phyloP scores from a whole-genome alignment of 2,113 vertebrate species.

The Petaurus breviceps region DNA sequence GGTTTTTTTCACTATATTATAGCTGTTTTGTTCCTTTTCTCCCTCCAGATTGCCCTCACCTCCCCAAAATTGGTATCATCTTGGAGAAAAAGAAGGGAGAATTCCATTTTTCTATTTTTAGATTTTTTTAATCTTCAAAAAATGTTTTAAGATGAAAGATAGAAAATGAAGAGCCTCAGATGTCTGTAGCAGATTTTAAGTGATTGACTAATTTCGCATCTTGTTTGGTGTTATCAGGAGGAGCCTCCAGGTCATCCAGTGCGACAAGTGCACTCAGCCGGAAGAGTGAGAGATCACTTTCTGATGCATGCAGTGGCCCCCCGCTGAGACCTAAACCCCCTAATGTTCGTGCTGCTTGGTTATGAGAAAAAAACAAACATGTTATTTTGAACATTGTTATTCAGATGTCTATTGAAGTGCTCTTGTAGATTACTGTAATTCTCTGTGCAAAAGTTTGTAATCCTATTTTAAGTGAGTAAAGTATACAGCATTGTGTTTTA shows the following conservation, averaged over 20 bases:
- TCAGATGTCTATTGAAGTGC: constrained; percentile 69
- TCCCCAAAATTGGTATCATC: not conserved
- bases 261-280: constrained; percentile 79
- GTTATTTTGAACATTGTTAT: constrained; percentile 22
- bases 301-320: constrained; percentile 69
- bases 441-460: constrained; percentile 75
- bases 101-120: not conserved
- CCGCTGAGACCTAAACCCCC: constrained; percentile 81
- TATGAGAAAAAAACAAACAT: constrained; percentile 77
- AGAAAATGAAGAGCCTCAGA: not conserved
- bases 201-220: constrained; percentile 4
- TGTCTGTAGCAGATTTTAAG: not conserved
- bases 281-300: constrained; percentile 80
- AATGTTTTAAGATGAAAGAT: not conserved
- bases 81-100: not conserved
- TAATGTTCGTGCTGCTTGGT: constrained; percentile 86
- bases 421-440: constrained; percentile 76
- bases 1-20: not conserved
- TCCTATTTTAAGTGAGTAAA: constrained; percentile 73
- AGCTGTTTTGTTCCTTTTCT: not conserved
- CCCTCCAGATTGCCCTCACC: not conserved
- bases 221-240: constrained; percentile 80
- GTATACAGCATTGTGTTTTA: constrained; percentile 55
- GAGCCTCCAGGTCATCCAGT: constrained; percentile 80
- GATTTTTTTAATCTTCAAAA: not conserved